A percentile compares a stretch with the other conserved stretches of the same genome.
phyloP scores from a whole-genome alignment of 2,888 invertebrate genomes.

The Phymatocera aterrima region DNA sequence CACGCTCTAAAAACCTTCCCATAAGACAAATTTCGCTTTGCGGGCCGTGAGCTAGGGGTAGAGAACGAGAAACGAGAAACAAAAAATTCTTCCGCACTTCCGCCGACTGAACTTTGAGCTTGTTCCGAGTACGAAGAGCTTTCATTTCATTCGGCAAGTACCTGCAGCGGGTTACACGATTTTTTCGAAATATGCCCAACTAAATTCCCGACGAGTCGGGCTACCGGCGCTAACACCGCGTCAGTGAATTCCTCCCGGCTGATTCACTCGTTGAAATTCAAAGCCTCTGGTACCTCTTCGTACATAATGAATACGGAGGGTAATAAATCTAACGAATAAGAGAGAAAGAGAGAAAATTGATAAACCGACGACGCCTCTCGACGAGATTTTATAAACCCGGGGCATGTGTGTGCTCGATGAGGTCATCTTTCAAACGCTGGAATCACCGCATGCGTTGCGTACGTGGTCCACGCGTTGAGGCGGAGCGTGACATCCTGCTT shows the following conservation, averaged over 20 bases:
- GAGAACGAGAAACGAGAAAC: neutral
- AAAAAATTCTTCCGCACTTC: neutral
- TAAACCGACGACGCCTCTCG: neutral
- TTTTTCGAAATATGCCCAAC: neutral
- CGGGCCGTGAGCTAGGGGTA: neutral
- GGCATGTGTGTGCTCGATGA: slow-evolving; percentile 18
- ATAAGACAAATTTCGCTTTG: slow-evolving; percentile 48
- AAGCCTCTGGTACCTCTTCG: neutral
- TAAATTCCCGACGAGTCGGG: neutral
- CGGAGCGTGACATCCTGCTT: slow-evolving; percentile 39
- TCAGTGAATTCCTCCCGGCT: neutral
- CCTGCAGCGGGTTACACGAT: too few relatives aligned
- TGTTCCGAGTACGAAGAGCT: neutral
- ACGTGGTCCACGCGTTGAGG: slow-evolving; percentile 31
- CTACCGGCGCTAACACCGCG: too few relatives aligned
- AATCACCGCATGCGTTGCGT: slow-evolving; percentile 20
- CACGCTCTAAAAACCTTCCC: slow-evolving; percentile 46
- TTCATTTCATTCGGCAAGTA: too few relatives aligned
- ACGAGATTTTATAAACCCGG: slow-evolving; percentile 27
- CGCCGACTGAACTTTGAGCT: neutral
- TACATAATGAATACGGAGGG: neutral
- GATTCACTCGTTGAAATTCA: slow-evolving; percentile 16
- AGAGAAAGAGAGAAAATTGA: neutral
- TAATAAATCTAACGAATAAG: slow-evolving; percentile 25
- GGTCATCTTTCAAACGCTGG: slow-evolving; percentile 3